Evolutionary conservation across 92 coral and sea anemone species (phyloP).

Genomic region (Phenganax stokvisi): DNA sequence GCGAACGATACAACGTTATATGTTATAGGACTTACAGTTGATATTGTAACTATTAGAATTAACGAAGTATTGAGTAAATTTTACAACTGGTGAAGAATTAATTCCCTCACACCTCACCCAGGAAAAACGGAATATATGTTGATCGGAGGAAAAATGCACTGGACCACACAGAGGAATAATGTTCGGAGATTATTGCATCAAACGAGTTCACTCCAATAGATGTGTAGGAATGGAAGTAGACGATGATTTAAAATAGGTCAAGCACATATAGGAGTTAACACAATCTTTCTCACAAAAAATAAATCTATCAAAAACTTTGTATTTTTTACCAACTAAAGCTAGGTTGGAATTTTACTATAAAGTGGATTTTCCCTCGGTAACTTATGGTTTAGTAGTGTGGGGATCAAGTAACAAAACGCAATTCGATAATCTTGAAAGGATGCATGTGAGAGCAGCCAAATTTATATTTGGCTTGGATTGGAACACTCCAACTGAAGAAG

Average conservation of each 20-base stretch:
- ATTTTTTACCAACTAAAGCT: neutral
- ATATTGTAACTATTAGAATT: neutral
- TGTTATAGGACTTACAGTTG: slow-evolving; percentile 27
- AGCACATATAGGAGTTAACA: neutral
- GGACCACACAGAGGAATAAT: neutral
- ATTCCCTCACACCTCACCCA: no score
- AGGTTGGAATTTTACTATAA: neutral
- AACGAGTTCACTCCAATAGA: neutral
- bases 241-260: neutral
- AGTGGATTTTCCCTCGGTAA: neutral
- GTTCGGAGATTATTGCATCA: neutral
- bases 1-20: slow-evolving; percentile 33
- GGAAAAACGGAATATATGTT: neutral
- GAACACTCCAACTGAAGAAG: slow-evolving; percentile 15
- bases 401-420: neutral
- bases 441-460: neutral
- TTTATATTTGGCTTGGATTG: neutral
- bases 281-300: neutral
- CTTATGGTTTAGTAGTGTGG: neutral
- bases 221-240: neutral
- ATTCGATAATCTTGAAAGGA: no score
- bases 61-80: slow-evolving; percentile 17
- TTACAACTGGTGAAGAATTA: neutral
- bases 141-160: neutral
- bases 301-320: neutral